Percentiles rank a stretch among this genome's conserved stretches.
phyloP scores from a whole-genome alignment of 2,113 vertebrate species.

The Tenrec ecaudatus region DNA sequence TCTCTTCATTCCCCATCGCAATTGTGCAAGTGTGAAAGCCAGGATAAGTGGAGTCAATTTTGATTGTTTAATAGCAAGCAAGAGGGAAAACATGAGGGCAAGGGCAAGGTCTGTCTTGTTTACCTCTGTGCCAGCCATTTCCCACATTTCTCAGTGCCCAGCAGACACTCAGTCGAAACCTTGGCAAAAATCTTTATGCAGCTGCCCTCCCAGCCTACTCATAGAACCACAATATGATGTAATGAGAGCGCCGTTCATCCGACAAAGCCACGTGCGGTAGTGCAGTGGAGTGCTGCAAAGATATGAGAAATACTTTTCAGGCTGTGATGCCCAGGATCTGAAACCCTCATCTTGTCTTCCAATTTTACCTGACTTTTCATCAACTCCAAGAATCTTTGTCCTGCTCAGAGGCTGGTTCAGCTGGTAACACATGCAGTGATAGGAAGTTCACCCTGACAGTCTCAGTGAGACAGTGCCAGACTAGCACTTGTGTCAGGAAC shows the following conservation, averaged over 20 bases:
- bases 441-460: conserved; percentile 34
- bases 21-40: conserved; percentile 40
- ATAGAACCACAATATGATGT: not conserved
- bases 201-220: not conserved
- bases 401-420: conserved; percentile 42
- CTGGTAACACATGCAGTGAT: not conserved
- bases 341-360: not conserved
- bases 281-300: not conserved
- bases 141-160: not conserved
- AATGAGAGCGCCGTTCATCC: conserved; percentile 40
- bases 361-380: conserved; percentile 50
- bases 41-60: conserved; percentile 25
- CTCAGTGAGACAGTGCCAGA: not conserved
- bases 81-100: not conserved
- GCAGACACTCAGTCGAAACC: not conserved
- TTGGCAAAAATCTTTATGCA: conserved; percentile 49
- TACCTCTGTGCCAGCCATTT: conserved; percentile 22
- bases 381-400: not conserved
- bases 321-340: conserved; percentile 15
- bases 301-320: conserved; percentile 4
- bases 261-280: not conserved
- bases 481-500: conserved; percentile 24
- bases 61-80: conserved; percentile 59
- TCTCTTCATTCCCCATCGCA: conserved; percentile 47
- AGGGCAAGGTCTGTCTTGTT: not conserved